Evolutionary conservation across 2,113 vertebrate species (phyloP).

Genomic region (Protobothrops mucrosquamatus): DNA sequence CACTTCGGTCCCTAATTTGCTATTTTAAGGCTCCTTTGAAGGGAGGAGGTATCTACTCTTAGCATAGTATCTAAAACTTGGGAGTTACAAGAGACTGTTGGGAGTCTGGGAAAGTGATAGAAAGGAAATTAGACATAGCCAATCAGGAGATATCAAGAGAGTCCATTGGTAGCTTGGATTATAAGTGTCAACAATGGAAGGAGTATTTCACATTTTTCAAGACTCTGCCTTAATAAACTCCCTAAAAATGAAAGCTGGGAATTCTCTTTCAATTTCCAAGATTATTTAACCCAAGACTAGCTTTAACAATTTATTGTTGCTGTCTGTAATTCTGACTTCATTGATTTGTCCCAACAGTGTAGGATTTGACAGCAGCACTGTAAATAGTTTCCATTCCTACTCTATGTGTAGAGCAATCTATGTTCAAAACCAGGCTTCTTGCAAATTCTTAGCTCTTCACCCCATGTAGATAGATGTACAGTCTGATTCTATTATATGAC

Average conservation of each 20-base stretch:
- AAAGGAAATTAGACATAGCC: background rate
- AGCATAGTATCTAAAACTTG: background rate
- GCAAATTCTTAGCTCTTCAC: background rate
- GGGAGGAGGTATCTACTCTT: background rate
- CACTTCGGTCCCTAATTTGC: background rate
- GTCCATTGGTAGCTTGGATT: background rate
- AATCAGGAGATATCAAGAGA: background rate
- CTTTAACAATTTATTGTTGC: background rate
- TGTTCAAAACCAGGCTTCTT: background rate
- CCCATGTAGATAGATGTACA: background rate
- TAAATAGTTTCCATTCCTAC: background rate
- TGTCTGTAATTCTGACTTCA: background rate
- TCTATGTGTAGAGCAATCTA: background rate
- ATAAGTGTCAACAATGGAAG: background rate
- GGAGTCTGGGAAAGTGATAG: background rate
- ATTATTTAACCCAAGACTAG: too few relatives aligned
- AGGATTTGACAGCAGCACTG: background rate
- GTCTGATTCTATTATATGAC: background rate
- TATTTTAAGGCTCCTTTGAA: background rate
- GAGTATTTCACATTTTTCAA: background rate
- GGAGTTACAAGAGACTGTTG: background rate
- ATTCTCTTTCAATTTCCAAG: background rate
- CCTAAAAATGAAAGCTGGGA: background rate
- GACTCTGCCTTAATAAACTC: background rate
- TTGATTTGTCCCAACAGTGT: background rate